Evolutionary conservation across 2,888 invertebrate genomes (phyloP).

Genomic region (Alentia gelatinosa): DNA sequence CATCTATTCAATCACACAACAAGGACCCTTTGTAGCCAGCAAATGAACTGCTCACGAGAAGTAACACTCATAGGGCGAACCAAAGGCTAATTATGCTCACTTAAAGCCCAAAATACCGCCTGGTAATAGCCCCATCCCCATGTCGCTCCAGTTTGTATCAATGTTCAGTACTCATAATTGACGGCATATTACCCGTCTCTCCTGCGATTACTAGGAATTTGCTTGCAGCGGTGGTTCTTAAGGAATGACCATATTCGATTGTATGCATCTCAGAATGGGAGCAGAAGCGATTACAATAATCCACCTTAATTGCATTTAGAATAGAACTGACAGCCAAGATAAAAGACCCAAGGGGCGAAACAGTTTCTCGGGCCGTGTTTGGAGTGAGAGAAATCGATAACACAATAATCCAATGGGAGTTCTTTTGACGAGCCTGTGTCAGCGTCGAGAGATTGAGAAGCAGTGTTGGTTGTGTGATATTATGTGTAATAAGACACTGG

Average conservation of each 20-base stretch:
- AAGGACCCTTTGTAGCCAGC: too few relatives aligned
- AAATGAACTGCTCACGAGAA: not conserved
- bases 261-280: not conserved
- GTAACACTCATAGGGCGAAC: not conserved
- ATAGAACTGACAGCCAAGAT: not conserved
- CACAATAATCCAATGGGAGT: slow-evolving; percentile 4
- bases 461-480: not conserved
- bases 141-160: not conserved
- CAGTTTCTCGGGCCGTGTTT: not conserved
- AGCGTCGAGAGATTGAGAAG: not conserved
- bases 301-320: not conserved
- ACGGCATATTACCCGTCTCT: not conserved
- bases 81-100: not conserved
- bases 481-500: too few relatives aligned
- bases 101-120: not conserved
- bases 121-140: not conserved
- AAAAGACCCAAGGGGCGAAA: not conserved
- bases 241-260: not conserved
- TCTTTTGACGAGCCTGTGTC: not conserved
- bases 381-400: slow-evolving; percentile 16
- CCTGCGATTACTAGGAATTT: not conserved
- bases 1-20: too few relatives aligned
- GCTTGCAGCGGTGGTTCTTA: not conserved
- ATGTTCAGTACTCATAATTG: slow-evolving; percentile 1
- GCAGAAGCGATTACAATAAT: not conserved